phyloP scores from a whole-genome alignment of 2,797 vertebrate genomes.

The Scolopax bukidnonensis region DNA sequence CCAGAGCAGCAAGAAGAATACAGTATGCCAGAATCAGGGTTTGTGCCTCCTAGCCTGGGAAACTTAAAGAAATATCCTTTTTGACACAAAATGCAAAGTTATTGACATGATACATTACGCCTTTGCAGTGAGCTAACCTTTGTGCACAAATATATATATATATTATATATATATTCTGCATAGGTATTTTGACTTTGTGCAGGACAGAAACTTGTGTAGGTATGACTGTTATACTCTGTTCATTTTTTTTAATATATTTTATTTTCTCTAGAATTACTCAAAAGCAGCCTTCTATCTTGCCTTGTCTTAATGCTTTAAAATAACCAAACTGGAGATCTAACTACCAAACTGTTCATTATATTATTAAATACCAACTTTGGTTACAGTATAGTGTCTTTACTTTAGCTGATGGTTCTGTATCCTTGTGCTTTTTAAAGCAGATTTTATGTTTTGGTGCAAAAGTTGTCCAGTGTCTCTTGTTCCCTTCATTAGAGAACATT shows the following conservation, averaged over 20 bases:
- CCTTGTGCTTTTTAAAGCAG: slow-evolving; percentile 93
- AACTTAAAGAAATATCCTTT: slow-evolving; percentile 76
- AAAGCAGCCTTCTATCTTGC: slow-evolving; percentile 97
- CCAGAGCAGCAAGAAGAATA: slow-evolving; percentile 87
- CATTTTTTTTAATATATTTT: slow-evolving; percentile 81
- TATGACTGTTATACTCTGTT: no score
- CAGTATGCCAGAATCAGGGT: slow-evolving; percentile 79
- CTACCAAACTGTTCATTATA: slow-evolving; percentile 95
- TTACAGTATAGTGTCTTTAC: slow-evolving; percentile 95
- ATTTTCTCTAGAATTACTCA: slow-evolving; percentile 90
- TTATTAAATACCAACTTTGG: slow-evolving; percentile 93
- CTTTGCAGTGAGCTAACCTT: slow-evolving; percentile 87
- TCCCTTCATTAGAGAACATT: slow-evolving; percentile 89
- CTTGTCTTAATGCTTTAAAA: slow-evolving; percentile 99
- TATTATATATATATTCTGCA: slow-evolving; percentile 81
- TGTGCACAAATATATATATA: slow-evolving; percentile 82
- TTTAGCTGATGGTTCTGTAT: slow-evolving; percentile 97
- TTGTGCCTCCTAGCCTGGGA: slow-evolving; percentile 84
- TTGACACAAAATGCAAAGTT: slow-evolving; percentile 73
- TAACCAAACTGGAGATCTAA: slow-evolving; percentile 97
- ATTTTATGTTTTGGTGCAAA: slow-evolving; percentile 92
- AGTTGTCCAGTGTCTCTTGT: slow-evolving; percentile 92
- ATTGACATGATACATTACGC: slow-evolving; percentile 76
- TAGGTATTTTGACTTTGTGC: slow-evolving; percentile 88
- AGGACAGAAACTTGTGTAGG: slow-evolving; percentile 87